Evolutionary conservation across 2,888 invertebrate genomes (phyloP).

Genomic region (Ypsolopha sequella): DNA sequence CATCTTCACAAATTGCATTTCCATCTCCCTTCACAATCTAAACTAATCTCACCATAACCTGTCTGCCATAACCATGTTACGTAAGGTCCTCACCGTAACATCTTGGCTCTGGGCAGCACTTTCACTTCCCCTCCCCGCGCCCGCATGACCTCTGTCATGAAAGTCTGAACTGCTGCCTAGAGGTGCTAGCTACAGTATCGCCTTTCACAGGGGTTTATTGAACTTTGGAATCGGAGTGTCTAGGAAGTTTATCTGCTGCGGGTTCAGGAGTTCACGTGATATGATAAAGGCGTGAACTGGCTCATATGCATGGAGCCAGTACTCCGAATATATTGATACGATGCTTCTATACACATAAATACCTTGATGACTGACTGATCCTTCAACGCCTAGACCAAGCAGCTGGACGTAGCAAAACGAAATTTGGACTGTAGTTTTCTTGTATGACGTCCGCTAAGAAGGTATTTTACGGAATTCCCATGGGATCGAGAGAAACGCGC

Average conservation of each 20-base stretch:
- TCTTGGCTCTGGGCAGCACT: conserved; percentile 10
- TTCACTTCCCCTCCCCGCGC: conserved; percentile 14
- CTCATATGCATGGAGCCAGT: background rate
- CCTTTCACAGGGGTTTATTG: conserved; percentile 17
- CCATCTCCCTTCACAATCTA: too few species aligned
- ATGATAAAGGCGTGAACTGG: background rate
- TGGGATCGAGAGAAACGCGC: too few species aligned
- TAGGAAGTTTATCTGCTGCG: background rate
- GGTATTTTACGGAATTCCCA: too few species aligned
- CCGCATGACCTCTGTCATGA: conserved; percentile 18
- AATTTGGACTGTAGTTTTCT: too few species aligned
- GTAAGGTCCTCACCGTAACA: conserved; percentile 11
- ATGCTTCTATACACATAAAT: too few species aligned
- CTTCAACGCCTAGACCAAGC: too few species aligned
- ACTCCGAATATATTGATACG: too few species aligned
- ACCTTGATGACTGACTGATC: too few species aligned
- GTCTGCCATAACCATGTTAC: conserved; percentile 9
- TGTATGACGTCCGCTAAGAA: too few species aligned
- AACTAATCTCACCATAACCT: conserved; percentile 7
- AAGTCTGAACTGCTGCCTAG: conserved; percentile 14
- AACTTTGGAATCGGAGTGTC: conserved; percentile 8
- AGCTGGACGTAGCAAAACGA: too few species aligned
- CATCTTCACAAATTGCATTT: too few species aligned
- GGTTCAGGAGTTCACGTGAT: background rate
- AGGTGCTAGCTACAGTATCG: conserved; percentile 6